phyloP scores from a whole-genome alignment of 2,888 invertebrate genomes.

The Fragum fragum region DNA sequence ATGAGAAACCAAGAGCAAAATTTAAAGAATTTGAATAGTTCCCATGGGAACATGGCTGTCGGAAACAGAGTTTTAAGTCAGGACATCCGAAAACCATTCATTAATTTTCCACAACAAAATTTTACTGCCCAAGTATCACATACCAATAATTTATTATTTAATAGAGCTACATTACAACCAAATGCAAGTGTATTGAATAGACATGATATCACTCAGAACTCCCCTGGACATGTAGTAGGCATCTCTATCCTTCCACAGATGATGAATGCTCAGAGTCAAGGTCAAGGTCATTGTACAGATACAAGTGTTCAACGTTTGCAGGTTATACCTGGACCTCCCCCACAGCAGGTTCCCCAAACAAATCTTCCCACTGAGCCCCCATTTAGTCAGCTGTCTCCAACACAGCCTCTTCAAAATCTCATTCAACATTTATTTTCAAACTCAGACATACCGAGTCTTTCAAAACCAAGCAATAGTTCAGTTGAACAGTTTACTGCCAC shows the following conservation, averaged over 20 bases:
- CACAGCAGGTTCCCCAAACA: neutral
- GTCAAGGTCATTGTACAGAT: neutral
- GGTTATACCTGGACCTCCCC: neutral
- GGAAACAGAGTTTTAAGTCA: neutral
- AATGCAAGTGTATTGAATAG: neutral
- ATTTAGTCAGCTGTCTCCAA: constrained; percentile 31
- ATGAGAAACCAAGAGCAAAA: neutral
- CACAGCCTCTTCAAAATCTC: constrained; percentile 57
- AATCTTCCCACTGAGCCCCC: neutral
- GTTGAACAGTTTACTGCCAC: neutral
- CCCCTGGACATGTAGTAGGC: neutral
- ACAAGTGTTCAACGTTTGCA: neutral
- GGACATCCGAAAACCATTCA: neutral
- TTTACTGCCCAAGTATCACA: neutral
- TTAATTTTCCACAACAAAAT: neutral
- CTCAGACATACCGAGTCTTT: neutral
- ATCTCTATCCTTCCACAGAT: constrained; percentile 8
- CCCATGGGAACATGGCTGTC: neutral
- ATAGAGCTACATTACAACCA: neutral
- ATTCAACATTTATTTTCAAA: constrained; percentile 42
- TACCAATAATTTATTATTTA: neutral
- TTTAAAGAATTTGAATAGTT: no score
- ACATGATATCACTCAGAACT: neutral
- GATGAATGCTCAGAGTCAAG: neutral
- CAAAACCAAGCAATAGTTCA: neutral